A percentile compares a stretch with the other conserved stretches of the same genome.
Conservation (phyloP, 1,140 invertebrate genomes). For the Pinna nobilis region DNA sequence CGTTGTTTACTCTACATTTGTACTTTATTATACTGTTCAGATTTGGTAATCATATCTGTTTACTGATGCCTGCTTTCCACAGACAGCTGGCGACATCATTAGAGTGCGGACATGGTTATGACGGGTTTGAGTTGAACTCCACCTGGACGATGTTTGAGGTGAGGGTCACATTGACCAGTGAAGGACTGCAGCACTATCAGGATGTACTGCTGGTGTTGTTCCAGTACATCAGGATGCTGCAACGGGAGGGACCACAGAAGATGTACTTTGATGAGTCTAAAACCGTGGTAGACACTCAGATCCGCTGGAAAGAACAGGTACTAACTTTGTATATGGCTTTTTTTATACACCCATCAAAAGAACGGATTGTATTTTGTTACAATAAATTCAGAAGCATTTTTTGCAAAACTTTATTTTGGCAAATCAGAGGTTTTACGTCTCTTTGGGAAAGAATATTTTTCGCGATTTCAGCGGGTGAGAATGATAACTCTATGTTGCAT, state of each 20-base stretch:
- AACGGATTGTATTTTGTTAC: too few species aligned
- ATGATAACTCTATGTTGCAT: too few species aligned
- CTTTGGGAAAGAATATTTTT: too few species aligned
- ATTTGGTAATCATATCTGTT: neutral
- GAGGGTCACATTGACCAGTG: conserved; percentile 62
- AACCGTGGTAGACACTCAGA: conserved; percentile 67
- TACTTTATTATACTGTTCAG: neutral
- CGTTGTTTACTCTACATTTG: neutral
- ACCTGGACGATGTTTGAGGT: conserved; percentile 62
- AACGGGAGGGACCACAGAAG: conserved; percentile 53
- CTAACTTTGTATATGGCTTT: too few species aligned
- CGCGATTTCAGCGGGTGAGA: too few species aligned
- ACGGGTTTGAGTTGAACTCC: conserved; percentile 67
- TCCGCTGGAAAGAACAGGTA: conserved; percentile 72
- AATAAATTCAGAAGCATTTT: too few species aligned
- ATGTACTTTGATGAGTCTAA: conserved; percentile 66
- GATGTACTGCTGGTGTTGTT: conserved; percentile 66
- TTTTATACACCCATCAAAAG: neutral
- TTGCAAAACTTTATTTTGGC: too few species aligned
- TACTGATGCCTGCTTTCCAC: conserved; percentile 10
- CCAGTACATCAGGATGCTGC: conserved; percentile 67
- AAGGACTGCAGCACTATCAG: conserved; percentile 58
- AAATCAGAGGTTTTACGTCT: too few species aligned
- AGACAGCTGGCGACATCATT: conserved; percentile 66
- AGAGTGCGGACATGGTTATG: conserved; percentile 58